Conservation (phyloP, 2,113 vertebrate genomes). For the Empidonax traillii region DNA sequence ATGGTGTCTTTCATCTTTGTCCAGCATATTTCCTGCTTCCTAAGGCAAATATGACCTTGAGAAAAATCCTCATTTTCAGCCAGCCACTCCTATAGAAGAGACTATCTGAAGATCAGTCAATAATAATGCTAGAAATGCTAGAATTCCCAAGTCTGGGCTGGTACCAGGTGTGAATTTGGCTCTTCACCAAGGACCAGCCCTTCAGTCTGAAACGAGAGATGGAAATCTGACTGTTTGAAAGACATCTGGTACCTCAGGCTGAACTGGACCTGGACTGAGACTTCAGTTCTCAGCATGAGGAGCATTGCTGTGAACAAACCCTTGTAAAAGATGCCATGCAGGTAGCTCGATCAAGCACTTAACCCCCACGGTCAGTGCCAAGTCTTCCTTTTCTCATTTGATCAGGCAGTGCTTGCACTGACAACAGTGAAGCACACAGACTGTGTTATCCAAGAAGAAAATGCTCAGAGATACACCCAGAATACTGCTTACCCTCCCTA, state of each 20-base stretch:
- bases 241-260: not conserved
- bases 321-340: not conserved
- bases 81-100: not conserved
- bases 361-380: not conserved
- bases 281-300: not conserved
- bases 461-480: not conserved
- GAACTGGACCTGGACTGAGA: not conserved
- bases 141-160: not conserved
- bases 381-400: not conserved
- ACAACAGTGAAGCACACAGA: not conserved
- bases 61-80: not conserved
- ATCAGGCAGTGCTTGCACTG: not conserved
- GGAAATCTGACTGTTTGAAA: not conserved
- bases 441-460: not conserved
- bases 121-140: not conserved
- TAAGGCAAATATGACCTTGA: not conserved
- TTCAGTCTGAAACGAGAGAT: not conserved
- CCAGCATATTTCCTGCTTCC: not conserved
- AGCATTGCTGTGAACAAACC: not conserved
- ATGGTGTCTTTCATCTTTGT: not conserved
- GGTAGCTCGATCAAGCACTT: not conserved
- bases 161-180: not conserved
- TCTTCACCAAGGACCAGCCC: not conserved
- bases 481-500: not conserved
- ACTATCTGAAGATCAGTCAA: not conserved